phyloP scores from a whole-genome alignment of 2,888 invertebrate genomes.

The Rhabditoides inermis region DNA sequence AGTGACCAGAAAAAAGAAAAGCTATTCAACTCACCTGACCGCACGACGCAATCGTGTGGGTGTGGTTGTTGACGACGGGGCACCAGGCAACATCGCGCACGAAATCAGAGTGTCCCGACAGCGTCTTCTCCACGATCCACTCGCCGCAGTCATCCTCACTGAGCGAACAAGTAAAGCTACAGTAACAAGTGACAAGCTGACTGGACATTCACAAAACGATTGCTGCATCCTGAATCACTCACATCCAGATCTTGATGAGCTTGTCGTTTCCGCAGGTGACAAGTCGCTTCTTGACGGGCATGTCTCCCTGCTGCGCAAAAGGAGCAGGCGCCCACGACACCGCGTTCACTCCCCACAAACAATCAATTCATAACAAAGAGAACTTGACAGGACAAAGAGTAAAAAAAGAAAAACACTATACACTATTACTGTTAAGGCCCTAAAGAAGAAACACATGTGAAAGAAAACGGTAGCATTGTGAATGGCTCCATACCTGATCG shows the following conservation, averaged over 20 bases:
- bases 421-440: no score
- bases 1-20: slow-evolving; percentile 1
- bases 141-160: slow-evolving; percentile 67
- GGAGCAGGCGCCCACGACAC: slow-evolving; percentile 49
- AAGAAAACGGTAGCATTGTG: no score
- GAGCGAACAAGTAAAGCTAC: slow-evolving; percentile 9
- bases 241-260: slow-evolving; percentile 77
- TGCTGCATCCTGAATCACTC: slow-evolving; percentile 52
- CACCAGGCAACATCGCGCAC: slow-evolving; percentile 98
- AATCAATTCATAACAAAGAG: no score
- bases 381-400: no score
- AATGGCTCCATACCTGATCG: no score
- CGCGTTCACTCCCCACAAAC: slow-evolving; percentile 47
- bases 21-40: slow-evolving; percentile 62
- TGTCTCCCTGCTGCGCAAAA: slow-evolving; percentile 1
- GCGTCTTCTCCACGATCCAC: slow-evolving; percentile 83
- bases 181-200: no score
- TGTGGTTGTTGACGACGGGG: slow-evolving; percentile 78
- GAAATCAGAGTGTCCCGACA: slow-evolving; percentile 97
- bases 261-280: slow-evolving; percentile 97
- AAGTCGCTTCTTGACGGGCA: slow-evolving; percentile 59
- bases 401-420: no score
- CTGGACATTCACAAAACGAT: no score
- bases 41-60: slow-evolving; percentile 81
- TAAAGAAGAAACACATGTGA: no score